Conservation (phyloP, 2,888 invertebrate genomes). For the Thelaira solivaga region DNA sequence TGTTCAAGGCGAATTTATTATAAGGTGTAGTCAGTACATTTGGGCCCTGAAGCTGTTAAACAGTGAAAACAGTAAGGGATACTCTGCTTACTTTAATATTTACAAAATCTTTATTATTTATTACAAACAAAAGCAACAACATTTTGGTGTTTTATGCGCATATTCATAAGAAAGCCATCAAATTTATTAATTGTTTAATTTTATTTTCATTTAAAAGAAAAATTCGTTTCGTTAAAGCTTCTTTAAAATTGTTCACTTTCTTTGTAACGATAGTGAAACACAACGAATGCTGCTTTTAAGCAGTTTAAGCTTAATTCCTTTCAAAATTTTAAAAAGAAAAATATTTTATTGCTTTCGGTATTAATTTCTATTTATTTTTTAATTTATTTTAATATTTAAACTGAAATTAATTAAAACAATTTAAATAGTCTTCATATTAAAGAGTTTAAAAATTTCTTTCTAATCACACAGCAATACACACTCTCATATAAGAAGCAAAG, state of each 20-base stretch:
- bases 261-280: constrained; percentile 32
- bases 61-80: too few species aligned
- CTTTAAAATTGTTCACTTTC: constrained; percentile 48
- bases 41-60: too few species aligned
- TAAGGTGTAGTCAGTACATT: too few species aligned
- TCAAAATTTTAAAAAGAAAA: constrained; percentile 36
- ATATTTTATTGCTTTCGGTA: not conserved
- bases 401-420: constrained; percentile 24
- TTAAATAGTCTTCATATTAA: constrained; percentile 17
- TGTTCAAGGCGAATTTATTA: too few species aligned
- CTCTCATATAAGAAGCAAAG: not conserved
- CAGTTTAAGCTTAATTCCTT: constrained; percentile 33
- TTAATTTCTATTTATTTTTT: not conserved
- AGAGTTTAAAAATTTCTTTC: constrained; percentile 40
- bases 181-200: too few species aligned
- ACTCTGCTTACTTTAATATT: too few species aligned
- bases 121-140: too few species aligned
- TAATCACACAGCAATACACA: constrained; percentile 24
- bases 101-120: too few species aligned
- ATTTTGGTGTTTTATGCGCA: too few species aligned
- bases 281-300: not conserved
- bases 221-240: constrained; percentile 9
- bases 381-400: constrained; percentile 12
- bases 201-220: too few species aligned
- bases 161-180: too few species aligned